Percentiles rank a stretch among this genome's conserved stretches.
phyloP scores from a whole-genome alignment of 53 echinoderm and acorn worm genomes.

The Actinopyga echinites region DNA sequence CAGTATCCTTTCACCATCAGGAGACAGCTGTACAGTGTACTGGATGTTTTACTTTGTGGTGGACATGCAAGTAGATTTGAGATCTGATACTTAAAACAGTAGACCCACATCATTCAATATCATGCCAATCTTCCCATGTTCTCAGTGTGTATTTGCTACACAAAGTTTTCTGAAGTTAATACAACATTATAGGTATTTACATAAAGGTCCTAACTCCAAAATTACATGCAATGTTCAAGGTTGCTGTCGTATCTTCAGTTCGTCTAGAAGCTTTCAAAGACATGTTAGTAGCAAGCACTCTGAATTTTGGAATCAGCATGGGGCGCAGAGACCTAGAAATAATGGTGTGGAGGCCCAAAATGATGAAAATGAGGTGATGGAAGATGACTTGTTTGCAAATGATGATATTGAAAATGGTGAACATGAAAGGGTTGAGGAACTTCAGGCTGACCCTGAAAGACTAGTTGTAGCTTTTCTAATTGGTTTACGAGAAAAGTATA shows the following conservation, averaged over 20 bases:
- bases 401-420: background rate
- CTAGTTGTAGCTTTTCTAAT: background rate
- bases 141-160: conserved; percentile 16
- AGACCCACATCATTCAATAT: too few species aligned
- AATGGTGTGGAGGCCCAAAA: background rate
- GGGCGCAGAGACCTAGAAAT: background rate
- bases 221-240: conserved; percentile 9
- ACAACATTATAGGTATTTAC: conserved; percentile 14
- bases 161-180: background rate
- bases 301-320: conserved; percentile 22
- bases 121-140: conserved; percentile 1
- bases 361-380: background rate
- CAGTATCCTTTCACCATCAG: too few species aligned
- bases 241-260: background rate
- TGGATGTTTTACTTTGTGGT: too few species aligned
- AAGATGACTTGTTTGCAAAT: background rate
- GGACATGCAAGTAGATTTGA: too few species aligned
- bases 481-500: conserved; percentile 20
- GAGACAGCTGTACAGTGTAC: too few species aligned
- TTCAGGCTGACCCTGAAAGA: background rate
- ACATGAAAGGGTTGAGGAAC: background rate
- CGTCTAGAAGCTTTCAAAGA: conserved; percentile 16
- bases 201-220: background rate
- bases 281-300: conserved; percentile 13
- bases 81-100: too few species aligned